Evolutionary conservation across 2,797 vertebrate species (phyloP), one percentile per base, ranked within the genome.

Genomic region (Halcyon badia): DNA sequence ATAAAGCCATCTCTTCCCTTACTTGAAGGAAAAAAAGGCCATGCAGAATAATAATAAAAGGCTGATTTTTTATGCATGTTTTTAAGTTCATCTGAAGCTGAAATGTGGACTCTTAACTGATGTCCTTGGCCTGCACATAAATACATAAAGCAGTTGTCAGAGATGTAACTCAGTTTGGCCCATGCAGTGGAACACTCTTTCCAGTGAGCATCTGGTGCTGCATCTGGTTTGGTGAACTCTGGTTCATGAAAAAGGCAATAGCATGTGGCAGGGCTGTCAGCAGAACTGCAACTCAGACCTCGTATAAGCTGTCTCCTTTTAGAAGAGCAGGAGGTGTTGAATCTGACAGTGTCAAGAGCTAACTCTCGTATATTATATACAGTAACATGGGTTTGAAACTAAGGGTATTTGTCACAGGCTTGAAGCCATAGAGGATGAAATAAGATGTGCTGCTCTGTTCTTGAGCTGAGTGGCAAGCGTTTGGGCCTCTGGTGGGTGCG

Each of bases 11-110:
- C 9, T 71, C 49, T 83, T 79, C 76, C 51, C 48, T 75, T 48
- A 41, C 20, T 70, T 57, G 5, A 6, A 42, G 0, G 0, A 0
- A 10, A 7, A 46, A 68, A 57, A 60, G 14, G 5, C 35, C 8
- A 8, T 41, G 33, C 33, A 81, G 61, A 86, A 49, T 61, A 31
- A n/a, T 44, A 88, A 87, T 82, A 80, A 94, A 92, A 41, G 9
- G 31, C n/a, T 39, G 22, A 61, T 9, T 49, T 73, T 88, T 66
- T 35, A 24, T 87, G 33, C 14, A 11, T 61, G 44, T 42, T 64
- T 88, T 92, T 76, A 48, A 33, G 42, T 54, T 87, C 10, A 48
- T 54, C 31, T 88, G 58, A 87, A 84, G 58, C 48, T 8, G n/a
- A 93, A 14, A 14, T 72, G 39, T 64, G 14, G 61, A 20, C 85